Evolutionary conservation across 1,140 invertebrate species (phyloP).

Genomic region (Protaetia brevitarsis): DNA sequence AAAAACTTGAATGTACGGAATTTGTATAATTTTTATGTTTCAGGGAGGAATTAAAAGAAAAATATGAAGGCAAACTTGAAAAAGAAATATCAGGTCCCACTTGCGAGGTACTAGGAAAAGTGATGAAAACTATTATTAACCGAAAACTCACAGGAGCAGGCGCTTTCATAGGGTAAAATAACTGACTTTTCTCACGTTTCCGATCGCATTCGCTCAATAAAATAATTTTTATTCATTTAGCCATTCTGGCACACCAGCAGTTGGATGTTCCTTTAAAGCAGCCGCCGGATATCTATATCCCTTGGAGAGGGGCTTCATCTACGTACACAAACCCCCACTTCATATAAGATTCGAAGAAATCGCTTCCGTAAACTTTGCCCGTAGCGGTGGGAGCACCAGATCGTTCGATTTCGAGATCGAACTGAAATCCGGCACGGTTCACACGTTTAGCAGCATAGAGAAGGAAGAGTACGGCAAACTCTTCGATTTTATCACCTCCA

Average conservation of each 20-base stretch:
- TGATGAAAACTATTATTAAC: constrained; percentile 95
- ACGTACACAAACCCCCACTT: constrained; percentile 97
- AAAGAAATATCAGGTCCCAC: constrained; percentile 91
- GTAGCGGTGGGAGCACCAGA: constrained; percentile 90
- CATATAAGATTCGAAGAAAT: constrained; percentile 99
- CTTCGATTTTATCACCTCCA: constrained; percentile 91
- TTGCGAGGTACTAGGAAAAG: constrained; percentile 92
- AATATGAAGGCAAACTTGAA: constrained; percentile 90
- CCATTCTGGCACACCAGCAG: constrained; percentile 85
- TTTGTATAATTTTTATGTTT: too few species aligned
- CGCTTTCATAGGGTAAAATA: constrained; percentile 79
- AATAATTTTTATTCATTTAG: constrained; percentile 55
- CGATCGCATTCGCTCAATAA: constrained; percentile 9
- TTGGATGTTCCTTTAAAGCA: constrained; percentile 97
- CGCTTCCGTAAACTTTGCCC: constrained; percentile 91
- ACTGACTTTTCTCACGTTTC: too few species aligned
- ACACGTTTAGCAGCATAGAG: constrained; percentile 97
- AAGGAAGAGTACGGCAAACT: constrained; percentile 98
- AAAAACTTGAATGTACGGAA: too few species aligned
- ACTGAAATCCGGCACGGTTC: constrained; percentile 81
- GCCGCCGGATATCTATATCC: constrained; percentile 96
- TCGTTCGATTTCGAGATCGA: constrained; percentile 99
- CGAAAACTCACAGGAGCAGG: constrained; percentile 94
- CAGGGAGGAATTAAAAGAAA: constrained; percentile 86
- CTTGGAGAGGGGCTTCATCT: constrained; percentile 98